Percentiles rank a stretch among this genome's conserved stretches.
phyloP scores from a whole-genome alignment of 2,113 vertebrate species.

The Pogona vitticeps region DNA sequence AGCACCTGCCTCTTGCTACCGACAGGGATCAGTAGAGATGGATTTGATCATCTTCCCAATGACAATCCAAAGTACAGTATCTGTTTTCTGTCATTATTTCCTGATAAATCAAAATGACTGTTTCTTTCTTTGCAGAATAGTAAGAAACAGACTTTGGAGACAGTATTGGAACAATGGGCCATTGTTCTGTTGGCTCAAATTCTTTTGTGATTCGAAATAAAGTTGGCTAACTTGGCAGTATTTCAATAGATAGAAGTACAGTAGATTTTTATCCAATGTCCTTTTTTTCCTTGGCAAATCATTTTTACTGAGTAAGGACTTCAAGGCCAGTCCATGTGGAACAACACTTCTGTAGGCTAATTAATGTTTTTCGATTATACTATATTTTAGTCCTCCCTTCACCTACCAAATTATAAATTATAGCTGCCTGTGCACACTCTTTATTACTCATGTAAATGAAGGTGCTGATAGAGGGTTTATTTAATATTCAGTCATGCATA shows the following conservation, averaged over 20 bases:
- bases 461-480: neutral
- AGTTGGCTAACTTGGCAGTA: neutral
- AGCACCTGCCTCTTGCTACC: neutral
- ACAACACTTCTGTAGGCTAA: slow-evolving; percentile 27
- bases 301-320: slow-evolving; percentile 37
- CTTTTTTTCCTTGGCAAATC: slow-evolving; percentile 12
- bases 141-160: neutral
- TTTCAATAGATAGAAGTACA: slow-evolving; percentile 31
- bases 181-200: neutral
- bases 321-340: neutral
- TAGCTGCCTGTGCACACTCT: slow-evolving; percentile 32
- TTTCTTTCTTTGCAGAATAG: neutral
- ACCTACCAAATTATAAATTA: slow-evolving; percentile 19
- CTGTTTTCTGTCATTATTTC: neutral
- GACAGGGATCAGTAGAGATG: neutral
- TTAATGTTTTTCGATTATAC: slow-evolving; percentile 48
- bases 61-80: neutral
- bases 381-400: slow-evolving; percentile 39
- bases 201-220: neutral
- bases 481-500: slow-evolving; percentile 31
- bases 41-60: neutral
- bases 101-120: neutral
- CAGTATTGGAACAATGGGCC: neutral
- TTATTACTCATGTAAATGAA: slow-evolving; percentile 38
- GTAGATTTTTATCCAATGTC: slow-evolving; percentile 9